These are phyloP conservation scores for Sebastes steindachneri DNA, from an alignment of 2,797 vertebrate genomes.

Conservation along the genomic window DNA sequence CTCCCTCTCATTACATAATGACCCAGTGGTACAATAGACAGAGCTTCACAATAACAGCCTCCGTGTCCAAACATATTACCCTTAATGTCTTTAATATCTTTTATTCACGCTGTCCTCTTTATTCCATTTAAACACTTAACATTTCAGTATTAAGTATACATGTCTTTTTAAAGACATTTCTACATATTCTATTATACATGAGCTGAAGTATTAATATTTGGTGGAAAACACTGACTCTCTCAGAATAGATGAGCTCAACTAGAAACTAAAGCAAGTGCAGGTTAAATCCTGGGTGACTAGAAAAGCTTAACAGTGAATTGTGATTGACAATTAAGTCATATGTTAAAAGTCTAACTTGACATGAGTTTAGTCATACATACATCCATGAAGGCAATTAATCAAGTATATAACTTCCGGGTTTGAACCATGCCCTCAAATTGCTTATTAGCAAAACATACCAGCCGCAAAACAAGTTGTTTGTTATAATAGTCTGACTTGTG, in stretches of 20 bases:
- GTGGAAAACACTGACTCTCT: background rate
- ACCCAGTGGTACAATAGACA: constrained; percentile 52
- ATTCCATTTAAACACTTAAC: constrained; percentile 10
- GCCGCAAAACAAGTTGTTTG: no score
- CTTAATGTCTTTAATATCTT: constrained; percentile 47
- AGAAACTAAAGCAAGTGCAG: background rate
- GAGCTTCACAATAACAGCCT: constrained; percentile 48
- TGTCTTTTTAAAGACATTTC: background rate
- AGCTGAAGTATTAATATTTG: background rate
- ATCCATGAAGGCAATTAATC: background rate
- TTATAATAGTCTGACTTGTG: background rate
- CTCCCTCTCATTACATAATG: constrained; percentile 56
- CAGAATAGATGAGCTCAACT: background rate
- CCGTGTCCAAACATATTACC: constrained; percentile 50
- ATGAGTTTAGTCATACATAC: background rate
- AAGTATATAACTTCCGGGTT: background rate
- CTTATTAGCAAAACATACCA: background rate
- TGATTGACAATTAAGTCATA: background rate
- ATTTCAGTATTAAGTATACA: constrained; percentile 7
- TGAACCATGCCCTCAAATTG: background rate
- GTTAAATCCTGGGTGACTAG: background rate
- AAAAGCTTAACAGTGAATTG: background rate
- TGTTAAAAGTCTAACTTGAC: background rate
- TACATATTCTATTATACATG: constrained; percentile 27
- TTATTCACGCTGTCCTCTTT: constrained; percentile 26